phyloP scores from a whole-genome alignment of 2,888 invertebrate genomes.

The Andrena bucephala region DNA sequence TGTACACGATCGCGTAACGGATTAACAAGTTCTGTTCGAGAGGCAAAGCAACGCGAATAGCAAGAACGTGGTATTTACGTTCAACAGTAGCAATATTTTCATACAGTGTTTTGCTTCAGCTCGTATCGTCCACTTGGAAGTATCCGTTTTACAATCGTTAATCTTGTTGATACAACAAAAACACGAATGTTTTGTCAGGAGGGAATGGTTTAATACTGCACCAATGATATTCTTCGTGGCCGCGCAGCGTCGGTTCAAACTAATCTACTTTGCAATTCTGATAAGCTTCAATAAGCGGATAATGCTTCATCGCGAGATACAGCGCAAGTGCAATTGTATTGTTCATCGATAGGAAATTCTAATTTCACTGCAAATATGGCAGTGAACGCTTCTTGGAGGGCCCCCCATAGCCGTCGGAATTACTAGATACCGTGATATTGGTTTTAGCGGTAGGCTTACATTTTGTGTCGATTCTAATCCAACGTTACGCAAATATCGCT shows the following conservation, averaged over 20 bases:
- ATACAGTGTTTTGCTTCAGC: no score
- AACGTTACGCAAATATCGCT: conserved; percentile 2
- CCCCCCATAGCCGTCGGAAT: neutral
- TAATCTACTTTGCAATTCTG: conserved; percentile 6
- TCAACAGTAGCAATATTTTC: no score
- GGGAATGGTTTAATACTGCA: neutral
- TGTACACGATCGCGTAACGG: no score
- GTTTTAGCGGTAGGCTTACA: neutral
- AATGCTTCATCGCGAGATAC: neutral
- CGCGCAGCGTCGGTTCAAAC: neutral
- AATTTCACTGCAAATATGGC: neutral
- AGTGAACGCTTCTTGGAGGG: neutral
- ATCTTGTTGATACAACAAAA: neutral
- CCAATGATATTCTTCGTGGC: neutral
- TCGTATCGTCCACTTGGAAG: neutral
- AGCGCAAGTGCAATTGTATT: neutral
- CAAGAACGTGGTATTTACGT: neutral
- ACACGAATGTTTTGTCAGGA: neutral
- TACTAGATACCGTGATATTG: neutral
- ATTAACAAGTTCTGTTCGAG: neutral
- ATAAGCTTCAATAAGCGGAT: conserved; percentile 9
- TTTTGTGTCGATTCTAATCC: conserved; percentile 7
- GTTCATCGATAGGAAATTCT: neutral
- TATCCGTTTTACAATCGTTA: neutral
- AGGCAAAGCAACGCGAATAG: neutral